Percentiles rank a stretch among this genome's conserved stretches.
phyloP scores from a whole-genome alignment of 2,888 invertebrate genomes.

The Molanna angustata region DNA sequence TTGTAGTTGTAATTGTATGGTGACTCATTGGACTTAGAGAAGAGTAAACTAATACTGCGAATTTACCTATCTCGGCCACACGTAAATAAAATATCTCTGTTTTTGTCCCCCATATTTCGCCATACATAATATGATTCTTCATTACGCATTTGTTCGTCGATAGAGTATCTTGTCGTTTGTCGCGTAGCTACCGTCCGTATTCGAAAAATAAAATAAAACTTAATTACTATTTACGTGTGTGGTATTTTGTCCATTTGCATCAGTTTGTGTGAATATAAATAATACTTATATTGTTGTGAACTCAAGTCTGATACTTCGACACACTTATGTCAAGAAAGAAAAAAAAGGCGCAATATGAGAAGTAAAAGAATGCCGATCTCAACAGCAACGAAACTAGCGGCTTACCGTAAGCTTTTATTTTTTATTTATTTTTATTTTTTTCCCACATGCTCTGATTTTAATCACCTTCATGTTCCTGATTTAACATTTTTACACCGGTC shows the following conservation, averaged over 20 bases:
- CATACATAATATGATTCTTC: slow-evolving; percentile 6
- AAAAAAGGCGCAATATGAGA: slow-evolving; percentile 54
- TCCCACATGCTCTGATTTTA: neutral
- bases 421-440: slow-evolving; percentile 37
- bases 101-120: slow-evolving; percentile 3
- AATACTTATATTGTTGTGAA: no score
- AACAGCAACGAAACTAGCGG: slow-evolving; percentile 55
- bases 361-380: slow-evolving; percentile 56
- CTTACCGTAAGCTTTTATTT: slow-evolving; percentile 55
- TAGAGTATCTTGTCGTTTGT: neutral
- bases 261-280: no score
- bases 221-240: no score
- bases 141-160: slow-evolving; percentile 14
- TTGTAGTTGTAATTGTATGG: no score
- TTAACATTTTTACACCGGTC: neutral
- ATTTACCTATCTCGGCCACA: slow-evolving; percentile 6
- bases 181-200: no score
- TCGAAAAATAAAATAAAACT: no score
- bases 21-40: slow-evolving; percentile 11
- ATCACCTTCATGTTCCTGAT: neutral
- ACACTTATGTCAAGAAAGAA: no score
- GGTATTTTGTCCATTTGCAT: no score
- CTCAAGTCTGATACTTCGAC: no score
- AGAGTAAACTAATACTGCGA: neutral
- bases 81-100: slow-evolving; percentile 3